Evolutionary conservation across 2,113 vertebrate species (phyloP).

Genomic region (Prionailurus viverrinus): DNA sequence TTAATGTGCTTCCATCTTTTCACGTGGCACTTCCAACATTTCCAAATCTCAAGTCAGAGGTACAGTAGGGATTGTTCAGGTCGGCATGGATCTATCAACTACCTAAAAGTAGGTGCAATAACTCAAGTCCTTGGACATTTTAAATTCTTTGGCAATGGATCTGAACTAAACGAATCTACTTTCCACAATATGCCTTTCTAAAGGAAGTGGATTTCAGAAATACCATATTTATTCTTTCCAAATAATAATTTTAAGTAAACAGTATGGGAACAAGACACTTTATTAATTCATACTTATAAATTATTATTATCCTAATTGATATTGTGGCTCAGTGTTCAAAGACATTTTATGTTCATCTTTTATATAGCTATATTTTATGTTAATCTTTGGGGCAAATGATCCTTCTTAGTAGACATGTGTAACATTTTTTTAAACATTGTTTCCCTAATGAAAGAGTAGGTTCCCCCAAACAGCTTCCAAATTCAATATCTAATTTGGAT

Average conservation of each 20-base stretch:
- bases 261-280: background rate
- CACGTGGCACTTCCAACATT: background rate
- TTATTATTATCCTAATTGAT: background rate
- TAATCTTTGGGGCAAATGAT: background rate
- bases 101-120: background rate
- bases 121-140: background rate
- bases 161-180: background rate
- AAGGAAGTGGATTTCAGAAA: background rate
- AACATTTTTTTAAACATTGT: background rate
- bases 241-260: constrained; percentile 19
- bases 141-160: background rate
- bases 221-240: background rate
- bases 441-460: background rate
- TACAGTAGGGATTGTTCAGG: background rate
- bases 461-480: background rate
- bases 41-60: background rate
- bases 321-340: background rate
- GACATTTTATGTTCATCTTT: background rate
- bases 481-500: constrained; percentile 3
- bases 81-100: background rate
- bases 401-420: background rate
- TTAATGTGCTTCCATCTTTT: background rate
- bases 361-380: background rate
- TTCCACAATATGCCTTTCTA: background rate
- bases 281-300: background rate